These are phyloP conservation scores for Myzus persicae DNA, from an alignment of 1,140 invertebrate species.

Conservation along the genomic window DNA sequence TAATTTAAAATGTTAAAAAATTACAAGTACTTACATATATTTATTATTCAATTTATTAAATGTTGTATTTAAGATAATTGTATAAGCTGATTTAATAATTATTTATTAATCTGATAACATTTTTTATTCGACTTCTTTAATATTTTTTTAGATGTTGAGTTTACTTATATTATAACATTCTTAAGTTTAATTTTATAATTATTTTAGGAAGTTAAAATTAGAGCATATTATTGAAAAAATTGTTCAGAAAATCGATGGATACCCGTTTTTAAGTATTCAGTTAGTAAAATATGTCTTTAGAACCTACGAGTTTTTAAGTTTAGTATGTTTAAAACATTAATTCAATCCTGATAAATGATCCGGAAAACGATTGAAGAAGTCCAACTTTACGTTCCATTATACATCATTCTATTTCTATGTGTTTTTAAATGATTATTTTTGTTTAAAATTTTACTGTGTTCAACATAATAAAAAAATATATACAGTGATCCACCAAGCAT, in stretches of 20 bases:
- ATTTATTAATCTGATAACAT: too few species aligned
- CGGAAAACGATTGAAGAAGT: constrained; percentile 3
- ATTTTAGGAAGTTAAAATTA: background rate
- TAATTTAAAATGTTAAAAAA: background rate
- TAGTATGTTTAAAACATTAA: background rate
- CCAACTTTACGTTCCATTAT: background rate
- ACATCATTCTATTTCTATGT: background rate
- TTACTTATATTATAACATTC: background rate
- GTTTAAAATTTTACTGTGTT: background rate
- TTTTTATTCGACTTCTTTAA: background rate
- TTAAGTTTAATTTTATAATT: background rate
- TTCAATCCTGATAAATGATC: constrained; percentile 19
- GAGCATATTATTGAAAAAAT: background rate
- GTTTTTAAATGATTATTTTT: background rate
- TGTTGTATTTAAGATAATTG: background rate
- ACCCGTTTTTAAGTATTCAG: background rate
- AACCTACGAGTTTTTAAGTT: background rate
- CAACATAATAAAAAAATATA: background rate
- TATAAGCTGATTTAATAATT: too few species aligned
- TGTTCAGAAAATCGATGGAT: background rate
- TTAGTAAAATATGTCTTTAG: background rate
- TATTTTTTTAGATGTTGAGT: background rate
- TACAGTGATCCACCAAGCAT: too few species aligned
- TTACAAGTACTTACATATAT: background rate
- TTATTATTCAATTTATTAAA: background rate